A percentile compares a stretch with the other conserved stretches of the same genome.
These are phyloP conservation scores for Chymomyza costata DNA, from an alignment of 1,140 invertebrate species.

Conservation along the genomic window DNA sequence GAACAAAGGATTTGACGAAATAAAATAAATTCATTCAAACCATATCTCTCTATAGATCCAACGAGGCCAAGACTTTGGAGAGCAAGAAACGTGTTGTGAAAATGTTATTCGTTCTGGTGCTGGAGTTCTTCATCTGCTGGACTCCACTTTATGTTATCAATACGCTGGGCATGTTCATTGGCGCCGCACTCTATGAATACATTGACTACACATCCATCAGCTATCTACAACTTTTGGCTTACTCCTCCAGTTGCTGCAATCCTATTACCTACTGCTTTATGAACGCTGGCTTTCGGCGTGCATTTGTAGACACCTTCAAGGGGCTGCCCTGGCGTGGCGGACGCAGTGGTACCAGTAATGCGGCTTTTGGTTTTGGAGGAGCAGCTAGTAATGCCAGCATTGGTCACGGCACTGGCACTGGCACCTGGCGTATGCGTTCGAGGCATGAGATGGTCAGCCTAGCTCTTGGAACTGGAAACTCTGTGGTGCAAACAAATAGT, in stretches of 20 bases:
- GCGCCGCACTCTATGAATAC: constrained; percentile 80
- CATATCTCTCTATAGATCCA: constrained; percentile 44
- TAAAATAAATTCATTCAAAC: neutral
- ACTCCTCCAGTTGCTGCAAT: constrained; percentile 89
- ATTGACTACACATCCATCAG: constrained; percentile 84
- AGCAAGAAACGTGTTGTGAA: constrained; percentile 83
- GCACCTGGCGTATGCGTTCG: constrained; percentile 45
- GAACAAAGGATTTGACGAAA: neutral
- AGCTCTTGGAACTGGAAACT: constrained; percentile 16
- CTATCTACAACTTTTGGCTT: constrained; percentile 87
- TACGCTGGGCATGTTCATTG: constrained; percentile 84
- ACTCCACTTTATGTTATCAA: constrained; percentile 90
- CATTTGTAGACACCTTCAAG: constrained; percentile 80
- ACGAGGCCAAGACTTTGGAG: constrained; percentile 73
- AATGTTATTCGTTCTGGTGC: constrained; percentile 92
- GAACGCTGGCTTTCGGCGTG: constrained; percentile 89
- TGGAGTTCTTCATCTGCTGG: constrained; percentile 95
- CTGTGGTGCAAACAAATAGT: constrained; percentile 46
- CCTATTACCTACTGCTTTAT: constrained; percentile 97
- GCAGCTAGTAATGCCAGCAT: too few species aligned
- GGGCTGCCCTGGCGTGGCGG: constrained; percentile 43
- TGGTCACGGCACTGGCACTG: constrained; percentile 14
- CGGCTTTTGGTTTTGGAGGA: neutral
- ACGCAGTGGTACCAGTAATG: constrained; percentile 34
- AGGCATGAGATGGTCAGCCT: constrained; percentile 34